A percentile compares a stretch with the other conserved stretches of the same genome.
Conservation (phyloP, 2,888 invertebrate species). For the Choreutis nemorana region DNA sequence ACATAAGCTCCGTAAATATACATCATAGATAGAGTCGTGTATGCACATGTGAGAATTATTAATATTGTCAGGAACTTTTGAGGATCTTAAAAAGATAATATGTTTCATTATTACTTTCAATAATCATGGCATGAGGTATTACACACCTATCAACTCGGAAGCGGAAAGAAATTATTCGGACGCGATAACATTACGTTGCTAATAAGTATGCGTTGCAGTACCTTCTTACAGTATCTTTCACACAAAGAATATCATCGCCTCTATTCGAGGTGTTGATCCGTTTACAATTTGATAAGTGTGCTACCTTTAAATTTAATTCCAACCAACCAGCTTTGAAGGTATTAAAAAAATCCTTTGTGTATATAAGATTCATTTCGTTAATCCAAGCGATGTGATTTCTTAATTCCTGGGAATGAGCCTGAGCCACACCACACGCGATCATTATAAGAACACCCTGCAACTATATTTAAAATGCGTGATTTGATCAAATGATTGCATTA, state of each 20-base stretch:
- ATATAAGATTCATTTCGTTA: conserved; percentile 29
- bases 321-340: conserved; percentile 26
- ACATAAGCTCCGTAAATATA: conserved; percentile 48
- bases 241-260: too few species aligned
- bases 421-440: conserved; percentile 22
- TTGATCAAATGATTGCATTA: too few species aligned
- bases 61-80: conserved; percentile 27
- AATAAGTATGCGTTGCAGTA: too few species aligned
- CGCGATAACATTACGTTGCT: too few species aligned
- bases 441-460: conserved; percentile 31
- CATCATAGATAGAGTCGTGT: conserved; percentile 28
- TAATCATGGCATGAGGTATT: too few species aligned
- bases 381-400: conserved; percentile 26
- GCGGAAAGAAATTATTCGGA: too few species aligned
- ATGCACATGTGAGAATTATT: conserved; percentile 29
- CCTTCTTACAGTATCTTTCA: too few species aligned
- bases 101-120: conserved; percentile 3
- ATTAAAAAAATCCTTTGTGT: conserved; percentile 30
- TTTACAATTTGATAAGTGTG: too few species aligned
- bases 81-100: conserved; percentile 31
- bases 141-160: too few species aligned
- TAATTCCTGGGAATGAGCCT: conserved; percentile 20
- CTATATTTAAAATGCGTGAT: too few species aligned
- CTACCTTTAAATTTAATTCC: neutral
- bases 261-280: too few species aligned